Evolutionary conservation across 2,888 invertebrate species (phyloP), one percentile per base, ranked within the genome.

Genomic region (Pristionchus exspectatus): DNA sequence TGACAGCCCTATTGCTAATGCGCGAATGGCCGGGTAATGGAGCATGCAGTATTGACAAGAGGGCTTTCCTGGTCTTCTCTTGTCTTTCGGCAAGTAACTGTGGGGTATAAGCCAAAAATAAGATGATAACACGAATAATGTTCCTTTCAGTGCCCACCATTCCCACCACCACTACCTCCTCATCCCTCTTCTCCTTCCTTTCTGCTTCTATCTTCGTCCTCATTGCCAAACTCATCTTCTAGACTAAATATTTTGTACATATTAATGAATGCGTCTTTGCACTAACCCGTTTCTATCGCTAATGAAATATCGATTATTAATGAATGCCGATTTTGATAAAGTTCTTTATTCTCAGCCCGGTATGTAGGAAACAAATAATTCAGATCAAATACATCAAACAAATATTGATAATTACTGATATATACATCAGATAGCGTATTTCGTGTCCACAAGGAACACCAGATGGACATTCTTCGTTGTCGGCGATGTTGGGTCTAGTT

Each of bases 141-240:
- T 21, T 27, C 33, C 9, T 77, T 77, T 7, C 74, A 77, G 74
- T 77, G 10, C 33, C 74, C 38, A 77, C 33, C 0, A 16, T 44
- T 2, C 21, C 38, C 24, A n/a, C 74, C 21, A 77, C 74, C 33
- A 77, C 74, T 5, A 30, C 74, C 21, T 30, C 74, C 7, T 10
- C 74, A 24, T 77, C 74, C 2, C 44, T 77, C 16, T 14, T 77
- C 74, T 38, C 44, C 44, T 77, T 24, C 33, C 38, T 77, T 1
- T 24, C 74, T 77, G 33, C 74, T 4, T 18, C 69, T 30, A 10
- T 5, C 24, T 12, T 77, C 74, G 44, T 44, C 21, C 38, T 77
- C 44, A 24, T 44, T 77, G 74, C 74, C 24, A 69, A 69, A 10
- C 38, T 77, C 38, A 9, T 44, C 74, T 77, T 77, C 74, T 77